Conservation (phyloP, 2,888 invertebrate genomes). For the Apamea crenata region DNA sequence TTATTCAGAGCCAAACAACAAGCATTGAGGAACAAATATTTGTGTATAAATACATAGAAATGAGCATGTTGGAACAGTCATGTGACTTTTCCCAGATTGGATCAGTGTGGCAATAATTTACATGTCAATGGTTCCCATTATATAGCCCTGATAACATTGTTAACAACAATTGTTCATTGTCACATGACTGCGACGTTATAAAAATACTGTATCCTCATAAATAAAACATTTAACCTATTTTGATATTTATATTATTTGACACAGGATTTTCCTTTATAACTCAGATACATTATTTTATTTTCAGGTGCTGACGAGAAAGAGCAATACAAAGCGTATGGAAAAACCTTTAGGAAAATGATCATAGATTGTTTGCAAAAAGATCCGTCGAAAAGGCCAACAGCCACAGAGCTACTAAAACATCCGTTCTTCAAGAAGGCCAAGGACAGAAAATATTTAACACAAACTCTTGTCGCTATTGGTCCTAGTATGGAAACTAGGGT, state of each 20-base stretch:
- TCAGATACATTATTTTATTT: slow-evolving; percentile 18
- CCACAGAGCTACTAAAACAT: slow-evolving; percentile 98
- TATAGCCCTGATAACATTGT: slow-evolving; percentile 11
- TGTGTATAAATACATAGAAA: slow-evolving; percentile 8
- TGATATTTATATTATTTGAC: background rate
- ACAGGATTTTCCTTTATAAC: slow-evolving; percentile 11
- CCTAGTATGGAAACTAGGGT: slow-evolving; percentile 97
- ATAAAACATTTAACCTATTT: slow-evolving; percentile 1
- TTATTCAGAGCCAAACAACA: background rate
- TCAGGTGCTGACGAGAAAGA: slow-evolving; percentile 97
- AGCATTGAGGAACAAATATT: background rate
- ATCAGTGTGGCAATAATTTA: background rate
- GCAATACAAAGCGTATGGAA: slow-evolving; percentile 99
- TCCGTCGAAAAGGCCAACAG: slow-evolving; percentile 97
- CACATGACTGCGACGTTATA: background rate
- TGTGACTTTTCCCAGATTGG: background rate
- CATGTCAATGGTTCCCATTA: slow-evolving; percentile 6
- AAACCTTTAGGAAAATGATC: slow-evolving; percentile 99
- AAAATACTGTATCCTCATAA: slow-evolving; percentile 2
- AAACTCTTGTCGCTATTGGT: slow-evolving; percentile 95
- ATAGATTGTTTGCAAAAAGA: slow-evolving; percentile 99
- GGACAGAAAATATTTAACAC: slow-evolving; percentile 96
- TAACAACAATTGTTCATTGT: background rate
- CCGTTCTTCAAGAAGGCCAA: slow-evolving; percentile 99
- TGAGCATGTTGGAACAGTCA: background rate